A percentile compares a stretch with the other conserved stretches of the same genome.
phyloP scores from a whole-genome alignment of 2,888 invertebrate species.

The Agrochola lychnidis region DNA sequence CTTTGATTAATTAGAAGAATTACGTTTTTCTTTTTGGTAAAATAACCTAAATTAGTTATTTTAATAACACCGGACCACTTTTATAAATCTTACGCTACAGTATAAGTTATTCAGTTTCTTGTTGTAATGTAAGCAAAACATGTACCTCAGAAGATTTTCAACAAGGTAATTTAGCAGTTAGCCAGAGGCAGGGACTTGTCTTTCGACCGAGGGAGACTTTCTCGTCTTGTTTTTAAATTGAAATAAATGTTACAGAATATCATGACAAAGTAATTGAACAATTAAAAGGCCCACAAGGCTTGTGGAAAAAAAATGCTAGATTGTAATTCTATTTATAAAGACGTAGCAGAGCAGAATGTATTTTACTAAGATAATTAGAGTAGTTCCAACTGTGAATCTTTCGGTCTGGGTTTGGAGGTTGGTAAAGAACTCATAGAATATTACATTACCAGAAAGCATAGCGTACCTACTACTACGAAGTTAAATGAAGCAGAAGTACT shows the following conservation, averaged over 20 bases:
- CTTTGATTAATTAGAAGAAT: constrained; percentile 27
- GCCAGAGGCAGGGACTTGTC: constrained; percentile 60
- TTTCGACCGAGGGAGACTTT: constrained; percentile 52
- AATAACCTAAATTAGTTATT: constrained; percentile 31
- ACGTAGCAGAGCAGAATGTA: constrained; percentile 14
- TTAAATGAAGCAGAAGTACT: constrained; percentile 9
- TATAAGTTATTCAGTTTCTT: constrained; percentile 35
- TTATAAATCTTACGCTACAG: constrained; percentile 12
- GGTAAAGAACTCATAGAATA: constrained; percentile 26
- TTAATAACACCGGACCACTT: constrained; percentile 17
- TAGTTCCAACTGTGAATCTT: constrained; percentile 30
- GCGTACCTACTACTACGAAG: neutral
- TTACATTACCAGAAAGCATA: constrained; percentile 1
- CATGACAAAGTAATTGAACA: constrained; percentile 28
- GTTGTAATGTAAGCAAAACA: constrained; percentile 47
- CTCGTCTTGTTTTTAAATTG: constrained; percentile 62
- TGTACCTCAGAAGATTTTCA: constrained; percentile 53
- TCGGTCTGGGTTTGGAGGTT: constrained; percentile 15
- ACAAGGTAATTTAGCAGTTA: constrained; percentile 59
- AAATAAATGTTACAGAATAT: constrained; percentile 52
- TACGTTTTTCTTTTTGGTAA: constrained; percentile 4
- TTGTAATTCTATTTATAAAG: constrained; percentile 21
- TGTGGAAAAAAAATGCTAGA: constrained; percentile 1
- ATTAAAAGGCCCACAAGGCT: constrained; percentile 24
- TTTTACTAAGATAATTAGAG: constrained; percentile 17